Evolutionary conservation across 2,888 invertebrate species (phyloP).

Genomic region (Aelia acuminata): DNA sequence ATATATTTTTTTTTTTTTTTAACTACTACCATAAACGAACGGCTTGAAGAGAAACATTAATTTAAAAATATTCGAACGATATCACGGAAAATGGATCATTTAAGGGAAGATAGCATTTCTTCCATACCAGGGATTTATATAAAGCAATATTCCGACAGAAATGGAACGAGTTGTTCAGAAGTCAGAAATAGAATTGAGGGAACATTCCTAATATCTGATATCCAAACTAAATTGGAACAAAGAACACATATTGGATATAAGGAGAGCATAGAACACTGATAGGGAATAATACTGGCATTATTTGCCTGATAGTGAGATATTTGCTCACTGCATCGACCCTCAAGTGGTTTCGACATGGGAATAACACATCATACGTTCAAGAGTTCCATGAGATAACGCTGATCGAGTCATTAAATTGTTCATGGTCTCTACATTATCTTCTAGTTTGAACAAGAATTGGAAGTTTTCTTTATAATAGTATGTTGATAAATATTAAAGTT

Average conservation of each 20-base stretch:
- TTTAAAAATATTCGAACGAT: too few relatives aligned
- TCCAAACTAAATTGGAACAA: neutral
- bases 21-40: too few relatives aligned
- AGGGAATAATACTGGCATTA: neutral
- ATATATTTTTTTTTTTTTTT: too few relatives aligned
- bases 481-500: too few relatives aligned
- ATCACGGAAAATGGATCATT: too few relatives aligned
- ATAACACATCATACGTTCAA: neutral
- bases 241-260: neutral
- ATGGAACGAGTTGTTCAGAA: neutral
- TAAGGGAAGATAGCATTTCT: too few relatives aligned
- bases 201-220: neutral
- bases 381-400: neutral
- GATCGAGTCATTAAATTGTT: neutral
- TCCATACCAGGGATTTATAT: neutral
- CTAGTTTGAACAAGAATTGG: neutral
- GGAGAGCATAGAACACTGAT: neutral
- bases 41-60: too few relatives aligned
- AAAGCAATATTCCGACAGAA: neutral
- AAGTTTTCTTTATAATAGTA: neutral
- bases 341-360: neutral
- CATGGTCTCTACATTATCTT: neutral
- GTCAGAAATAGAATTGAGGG: neutral
- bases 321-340: neutral
- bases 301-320: neutral